These are phyloP conservation scores for Daboia siamensis DNA, from an alignment of 2,113 vertebrate genomes.

Conservation along the genomic window DNA sequence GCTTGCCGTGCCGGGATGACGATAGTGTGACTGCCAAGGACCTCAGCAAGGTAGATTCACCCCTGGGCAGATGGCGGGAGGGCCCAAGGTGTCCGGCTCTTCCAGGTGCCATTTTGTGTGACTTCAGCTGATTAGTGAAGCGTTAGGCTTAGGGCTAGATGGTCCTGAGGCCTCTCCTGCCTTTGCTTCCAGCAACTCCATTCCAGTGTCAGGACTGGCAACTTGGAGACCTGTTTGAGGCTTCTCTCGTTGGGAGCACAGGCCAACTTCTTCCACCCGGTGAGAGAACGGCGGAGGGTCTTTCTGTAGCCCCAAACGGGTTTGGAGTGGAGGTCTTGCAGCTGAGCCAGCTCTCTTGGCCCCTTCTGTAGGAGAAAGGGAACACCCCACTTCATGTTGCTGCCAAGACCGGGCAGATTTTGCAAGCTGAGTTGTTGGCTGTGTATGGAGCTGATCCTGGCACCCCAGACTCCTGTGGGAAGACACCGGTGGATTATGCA, in stretches of 20 bases:
- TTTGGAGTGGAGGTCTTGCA: background rate
- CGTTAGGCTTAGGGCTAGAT: background rate
- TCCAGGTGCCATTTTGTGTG: background rate
- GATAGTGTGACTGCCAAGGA: constrained; percentile 92
- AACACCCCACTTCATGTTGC: constrained; percentile 92
- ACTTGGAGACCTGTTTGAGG: constrained; percentile 96
- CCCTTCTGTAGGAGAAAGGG: constrained; percentile 84
- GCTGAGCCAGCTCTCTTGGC: background rate
- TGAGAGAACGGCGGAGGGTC: constrained; percentile 48
- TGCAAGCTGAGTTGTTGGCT: constrained; percentile 87
- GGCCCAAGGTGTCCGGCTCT: rapidly evolving
- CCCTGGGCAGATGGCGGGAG: background rate
- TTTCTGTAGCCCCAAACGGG: background rate
- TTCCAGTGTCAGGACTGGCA: constrained; percentile 94
- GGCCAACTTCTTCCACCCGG: constrained; percentile 98
- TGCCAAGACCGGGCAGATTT: constrained; percentile 90
- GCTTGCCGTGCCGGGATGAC: constrained; percentile 91
- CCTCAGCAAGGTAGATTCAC: constrained; percentile 84
- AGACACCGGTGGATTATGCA: constrained; percentile 91
- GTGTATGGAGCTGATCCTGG: constrained; percentile 97
- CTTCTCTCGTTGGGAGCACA: constrained; percentile 94
- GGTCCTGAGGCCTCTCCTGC: background rate
- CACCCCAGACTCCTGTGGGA: constrained; percentile 86
- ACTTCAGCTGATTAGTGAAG: background rate
- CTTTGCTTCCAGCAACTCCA: constrained; percentile 86